A percentile compares a stretch with the other conserved stretches of the same genome.
Evolutionary conservation across 2,113 vertebrate species (phyloP).

Genomic region (Macaca nemestrina): DNA sequence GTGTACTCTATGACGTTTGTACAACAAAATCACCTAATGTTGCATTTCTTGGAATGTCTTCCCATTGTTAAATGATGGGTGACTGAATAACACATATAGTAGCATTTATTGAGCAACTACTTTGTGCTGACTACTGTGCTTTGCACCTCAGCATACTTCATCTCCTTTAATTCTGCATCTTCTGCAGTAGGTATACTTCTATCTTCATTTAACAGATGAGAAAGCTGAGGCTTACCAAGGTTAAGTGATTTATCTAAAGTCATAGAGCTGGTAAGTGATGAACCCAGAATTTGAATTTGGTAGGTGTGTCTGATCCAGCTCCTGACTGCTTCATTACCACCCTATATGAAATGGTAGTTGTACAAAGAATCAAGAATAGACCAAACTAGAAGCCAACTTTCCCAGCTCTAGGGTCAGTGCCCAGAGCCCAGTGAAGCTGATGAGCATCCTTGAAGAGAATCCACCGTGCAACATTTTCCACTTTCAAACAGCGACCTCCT

Average conservation of each 20-base stretch:
- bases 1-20: neutral
- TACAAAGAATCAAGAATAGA: neutral
- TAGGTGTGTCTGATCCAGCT: too few relatives aligned
- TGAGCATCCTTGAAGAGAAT: neutral
- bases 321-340: neutral
- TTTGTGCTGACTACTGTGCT: neutral
- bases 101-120: neutral
- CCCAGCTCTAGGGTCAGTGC: neutral
- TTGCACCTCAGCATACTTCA: neutral
- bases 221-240: neutral
- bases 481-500: neutral
- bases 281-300: neutral
- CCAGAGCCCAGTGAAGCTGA: neutral
- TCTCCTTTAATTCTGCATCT: neutral
- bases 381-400: neutral
- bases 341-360: too few relatives aligned
- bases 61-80: neutral
- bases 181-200: neutral
- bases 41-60: neutral
- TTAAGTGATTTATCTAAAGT: neutral
- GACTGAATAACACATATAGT: rapidly evolving
- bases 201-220: neutral
- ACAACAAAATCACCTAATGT: neutral
- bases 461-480: neutral
- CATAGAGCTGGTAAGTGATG: neutral